Evolutionary conservation across 2,113 vertebrate species (phyloP).

Genomic region (Dicaeum eximium): DNA sequence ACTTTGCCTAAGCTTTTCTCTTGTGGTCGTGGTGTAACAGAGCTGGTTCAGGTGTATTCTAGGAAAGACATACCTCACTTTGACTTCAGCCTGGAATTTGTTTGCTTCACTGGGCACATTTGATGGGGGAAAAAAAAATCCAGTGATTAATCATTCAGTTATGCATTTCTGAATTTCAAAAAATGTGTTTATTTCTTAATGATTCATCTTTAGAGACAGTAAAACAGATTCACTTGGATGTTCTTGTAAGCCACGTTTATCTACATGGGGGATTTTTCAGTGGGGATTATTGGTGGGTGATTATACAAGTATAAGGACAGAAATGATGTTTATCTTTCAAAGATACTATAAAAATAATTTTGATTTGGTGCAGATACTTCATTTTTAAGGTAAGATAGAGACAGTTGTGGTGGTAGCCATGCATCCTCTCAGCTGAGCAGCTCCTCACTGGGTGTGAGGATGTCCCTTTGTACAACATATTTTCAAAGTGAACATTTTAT

Average conservation of each 20-base stretch:
- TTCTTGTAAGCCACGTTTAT: background rate
- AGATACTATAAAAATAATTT: background rate
- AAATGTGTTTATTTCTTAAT: background rate
- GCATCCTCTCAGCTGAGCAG: background rate
- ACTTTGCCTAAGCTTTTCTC: background rate
- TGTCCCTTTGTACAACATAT: background rate
- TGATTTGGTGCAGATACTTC: background rate
- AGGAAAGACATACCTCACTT: background rate
- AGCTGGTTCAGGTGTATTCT: background rate
- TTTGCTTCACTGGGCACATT: background rate
- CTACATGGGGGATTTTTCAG: background rate
- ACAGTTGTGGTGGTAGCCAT: background rate
- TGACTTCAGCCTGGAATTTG: background rate
- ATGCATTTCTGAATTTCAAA: background rate
- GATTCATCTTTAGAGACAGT: background rate
- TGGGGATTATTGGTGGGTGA: background rate
- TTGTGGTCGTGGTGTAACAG: background rate
- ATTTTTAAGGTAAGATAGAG: background rate
- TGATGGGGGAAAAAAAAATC: background rate
- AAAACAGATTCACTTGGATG: background rate
- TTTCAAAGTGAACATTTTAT: background rate
- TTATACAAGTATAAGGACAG: background rate
- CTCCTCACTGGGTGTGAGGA: background rate
- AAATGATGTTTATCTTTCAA: background rate
- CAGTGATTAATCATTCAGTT: background rate